Conservation (phyloP, 2,113 vertebrate species). For the Typhlomys cinereus region DNA sequence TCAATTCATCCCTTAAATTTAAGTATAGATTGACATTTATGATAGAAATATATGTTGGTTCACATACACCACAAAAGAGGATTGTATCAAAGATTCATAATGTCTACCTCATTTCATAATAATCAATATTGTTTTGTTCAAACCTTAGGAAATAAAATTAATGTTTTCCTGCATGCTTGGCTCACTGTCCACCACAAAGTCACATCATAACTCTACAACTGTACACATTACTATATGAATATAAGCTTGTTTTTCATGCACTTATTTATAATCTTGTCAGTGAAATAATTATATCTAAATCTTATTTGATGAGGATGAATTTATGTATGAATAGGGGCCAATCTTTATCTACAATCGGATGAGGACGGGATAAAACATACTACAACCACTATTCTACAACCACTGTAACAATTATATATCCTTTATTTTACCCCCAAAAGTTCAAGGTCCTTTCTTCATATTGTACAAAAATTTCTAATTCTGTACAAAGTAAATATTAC, state of each 20-base stretch:
- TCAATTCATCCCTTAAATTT: neutral
- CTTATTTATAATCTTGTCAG: neutral
- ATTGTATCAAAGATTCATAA: no score
- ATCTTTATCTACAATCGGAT: neutral
- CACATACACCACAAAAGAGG: neutral
- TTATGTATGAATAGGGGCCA: neutral
- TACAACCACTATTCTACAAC: neutral
- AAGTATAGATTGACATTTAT: neutral
- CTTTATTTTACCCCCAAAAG: neutral
- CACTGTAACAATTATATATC: fast-evolving
- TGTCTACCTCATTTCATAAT: no score
- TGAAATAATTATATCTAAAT: neutral
- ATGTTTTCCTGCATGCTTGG: neutral
- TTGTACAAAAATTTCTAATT: neutral
- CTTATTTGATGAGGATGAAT: neutral
- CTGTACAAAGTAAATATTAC: neutral
- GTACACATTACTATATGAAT: neutral
- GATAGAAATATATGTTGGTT: neutral
- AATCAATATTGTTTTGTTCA: neutral
- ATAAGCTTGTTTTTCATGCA: neutral
- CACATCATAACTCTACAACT: neutral
- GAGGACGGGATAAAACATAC: neutral
- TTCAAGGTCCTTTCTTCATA: neutral
- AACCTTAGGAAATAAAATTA: neutral
- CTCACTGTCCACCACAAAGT: neutral